Conservation (phyloP, 2,888 invertebrate species). For the Cryptus viduatorius region DNA sequence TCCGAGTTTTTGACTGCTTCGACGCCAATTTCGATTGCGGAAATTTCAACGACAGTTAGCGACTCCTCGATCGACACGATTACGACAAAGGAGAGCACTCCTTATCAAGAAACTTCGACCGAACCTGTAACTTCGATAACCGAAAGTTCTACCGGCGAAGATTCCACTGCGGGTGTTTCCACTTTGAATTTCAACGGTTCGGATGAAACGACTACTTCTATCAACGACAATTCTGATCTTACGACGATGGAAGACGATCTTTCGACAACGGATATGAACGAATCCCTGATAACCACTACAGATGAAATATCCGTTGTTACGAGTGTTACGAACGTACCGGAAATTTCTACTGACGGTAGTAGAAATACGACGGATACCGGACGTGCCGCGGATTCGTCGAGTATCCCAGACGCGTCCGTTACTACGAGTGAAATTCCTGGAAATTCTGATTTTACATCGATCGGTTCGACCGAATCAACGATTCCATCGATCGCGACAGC, state of each 20-base stretch:
- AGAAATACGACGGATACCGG: constrained; percentile 34
- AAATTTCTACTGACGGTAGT: constrained; percentile 48
- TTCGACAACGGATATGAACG: constrained; percentile 28
- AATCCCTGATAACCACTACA: constrained; percentile 28
- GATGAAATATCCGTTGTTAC: constrained; percentile 25
- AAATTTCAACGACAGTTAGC: background rate
- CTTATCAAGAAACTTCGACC: constrained; percentile 27
- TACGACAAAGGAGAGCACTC: background rate
- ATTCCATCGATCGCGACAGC: constrained; percentile 26
- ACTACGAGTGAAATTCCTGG: constrained; percentile 6
- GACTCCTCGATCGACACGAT: background rate
- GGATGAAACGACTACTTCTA: constrained; percentile 44
- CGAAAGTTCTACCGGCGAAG: constrained; percentile 14
- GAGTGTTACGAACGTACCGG: constrained; percentile 44
- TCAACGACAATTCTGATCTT: background rate
- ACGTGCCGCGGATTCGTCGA: constrained; percentile 48
- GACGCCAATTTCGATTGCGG: background rate
- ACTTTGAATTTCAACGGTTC: background rate
- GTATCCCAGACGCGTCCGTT: constrained; percentile 45
- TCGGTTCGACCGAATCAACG: constrained; percentile 24
- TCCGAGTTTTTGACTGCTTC: constrained; percentile 13
- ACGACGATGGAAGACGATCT: constrained; percentile 10
- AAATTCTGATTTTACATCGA: constrained; percentile 18
- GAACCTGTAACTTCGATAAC: constrained; percentile 20
- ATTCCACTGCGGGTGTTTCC: background rate